Conservation (phyloP, 2,797 vertebrate species). For the Dromococcyx pavoninus region DNA sequence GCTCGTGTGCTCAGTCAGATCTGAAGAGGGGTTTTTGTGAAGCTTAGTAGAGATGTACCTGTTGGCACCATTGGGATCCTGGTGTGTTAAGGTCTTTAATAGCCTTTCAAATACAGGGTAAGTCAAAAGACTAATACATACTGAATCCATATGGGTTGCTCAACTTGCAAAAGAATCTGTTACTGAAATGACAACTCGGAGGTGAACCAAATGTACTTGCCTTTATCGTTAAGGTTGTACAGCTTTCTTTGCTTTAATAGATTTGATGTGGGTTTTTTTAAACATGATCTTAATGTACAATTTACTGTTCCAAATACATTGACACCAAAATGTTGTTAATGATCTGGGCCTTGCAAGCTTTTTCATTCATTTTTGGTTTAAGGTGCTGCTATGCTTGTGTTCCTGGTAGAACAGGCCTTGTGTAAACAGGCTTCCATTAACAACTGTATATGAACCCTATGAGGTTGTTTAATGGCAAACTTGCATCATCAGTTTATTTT, state of each 20-base stretch:
- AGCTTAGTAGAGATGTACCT: background rate
- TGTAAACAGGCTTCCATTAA: background rate
- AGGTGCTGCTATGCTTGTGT: slow-evolving; percentile 28
- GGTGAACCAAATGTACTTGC: slow-evolving; percentile 24
- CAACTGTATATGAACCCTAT: background rate
- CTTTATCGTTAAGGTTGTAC: background rate
- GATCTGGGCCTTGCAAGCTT: background rate
- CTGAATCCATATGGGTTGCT: background rate
- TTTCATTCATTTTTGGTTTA: background rate
- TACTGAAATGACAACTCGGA: background rate
- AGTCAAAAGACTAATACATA: background rate
- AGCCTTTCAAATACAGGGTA: background rate
- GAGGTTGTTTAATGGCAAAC: background rate
- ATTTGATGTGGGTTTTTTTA: background rate
- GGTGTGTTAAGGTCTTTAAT: background rate
- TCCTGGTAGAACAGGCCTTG: background rate
- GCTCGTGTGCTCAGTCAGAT: background rate
- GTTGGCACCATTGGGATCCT: background rate
- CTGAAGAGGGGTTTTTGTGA: background rate
- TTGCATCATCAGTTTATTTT: background rate
- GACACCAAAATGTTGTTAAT: slow-evolving; percentile 11
- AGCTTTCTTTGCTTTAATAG: slow-evolving; percentile 44
- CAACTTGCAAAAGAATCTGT: background rate
- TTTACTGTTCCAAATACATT: slow-evolving; percentile 26
- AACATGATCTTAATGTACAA: background rate